phyloP scores from a whole-genome alignment of 2,888 invertebrate species.

The Linnaemya tessellans region DNA sequence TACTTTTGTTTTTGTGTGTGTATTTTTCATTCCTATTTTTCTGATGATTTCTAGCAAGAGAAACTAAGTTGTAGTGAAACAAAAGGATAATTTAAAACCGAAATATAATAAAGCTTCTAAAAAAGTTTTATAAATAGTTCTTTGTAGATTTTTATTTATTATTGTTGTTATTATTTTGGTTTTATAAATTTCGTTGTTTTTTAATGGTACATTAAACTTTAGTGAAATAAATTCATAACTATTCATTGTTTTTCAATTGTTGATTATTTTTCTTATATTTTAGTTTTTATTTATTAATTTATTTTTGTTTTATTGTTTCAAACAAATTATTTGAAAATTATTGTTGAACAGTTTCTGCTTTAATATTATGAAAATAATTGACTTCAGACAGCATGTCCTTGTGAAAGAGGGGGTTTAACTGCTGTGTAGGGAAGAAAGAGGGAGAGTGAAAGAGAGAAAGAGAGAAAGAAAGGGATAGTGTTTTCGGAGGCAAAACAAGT shows the following conservation, averaged over 20 bases:
- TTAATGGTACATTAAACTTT: slow-evolving; percentile 54
- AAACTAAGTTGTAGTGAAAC: neutral
- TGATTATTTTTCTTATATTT: neutral
- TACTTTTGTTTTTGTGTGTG: slow-evolving; percentile 56
- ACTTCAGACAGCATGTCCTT: neutral
- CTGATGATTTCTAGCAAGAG: neutral
- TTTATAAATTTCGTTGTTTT: slow-evolving; percentile 65
- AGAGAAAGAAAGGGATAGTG: too few relatives aligned
- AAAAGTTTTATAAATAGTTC: neutral
- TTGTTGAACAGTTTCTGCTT: neutral
- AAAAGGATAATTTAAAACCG: neutral
- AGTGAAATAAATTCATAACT: slow-evolving; percentile 54
- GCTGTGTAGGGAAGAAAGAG: too few relatives aligned
- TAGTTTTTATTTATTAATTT: neutral
- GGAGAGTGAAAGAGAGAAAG: too few relatives aligned
- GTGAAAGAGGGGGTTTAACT: too few relatives aligned
- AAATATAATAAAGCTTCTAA: neutral
- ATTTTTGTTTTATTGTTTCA: neutral
- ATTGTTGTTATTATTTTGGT: slow-evolving; percentile 14
- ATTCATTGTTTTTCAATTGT: slow-evolving; percentile 46
- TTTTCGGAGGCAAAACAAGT: too few relatives aligned
- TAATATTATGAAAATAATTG: neutral
- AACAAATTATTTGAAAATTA: neutral
- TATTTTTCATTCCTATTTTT: neutral
- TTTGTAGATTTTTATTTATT: slow-evolving; percentile 12